These are phyloP conservation scores for Macaca nemestrina DNA, from an alignment of 2,113 vertebrate genomes.

Conservation along the genomic window DNA sequence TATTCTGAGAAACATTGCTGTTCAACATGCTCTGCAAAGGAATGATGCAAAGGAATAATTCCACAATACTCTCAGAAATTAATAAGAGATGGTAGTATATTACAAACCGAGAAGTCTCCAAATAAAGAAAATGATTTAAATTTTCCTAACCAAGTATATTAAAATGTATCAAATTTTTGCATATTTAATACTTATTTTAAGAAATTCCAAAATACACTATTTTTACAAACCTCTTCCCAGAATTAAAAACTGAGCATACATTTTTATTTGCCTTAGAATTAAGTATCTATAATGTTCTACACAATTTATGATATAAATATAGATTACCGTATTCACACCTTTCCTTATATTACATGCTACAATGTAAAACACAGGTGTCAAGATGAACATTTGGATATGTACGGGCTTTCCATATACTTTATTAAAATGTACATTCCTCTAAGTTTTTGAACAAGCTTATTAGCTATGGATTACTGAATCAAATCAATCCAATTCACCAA, in stretches of 20 bases:
- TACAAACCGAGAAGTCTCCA: background rate
- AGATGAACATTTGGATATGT: background rate
- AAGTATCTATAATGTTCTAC: background rate
- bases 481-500: background rate
- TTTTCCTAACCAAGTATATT: background rate
- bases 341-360: background rate
- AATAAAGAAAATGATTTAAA: background rate
- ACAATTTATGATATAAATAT: background rate
- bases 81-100: background rate
- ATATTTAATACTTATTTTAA: background rate
- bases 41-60: background rate
- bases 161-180: background rate
- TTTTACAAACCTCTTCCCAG: background rate
- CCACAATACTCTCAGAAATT: background rate
- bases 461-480: background rate
- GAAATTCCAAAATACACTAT: background rate
- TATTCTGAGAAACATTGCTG: background rate
- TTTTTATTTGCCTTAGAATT: background rate
- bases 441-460: background rate
- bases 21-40: background rate
- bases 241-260: background rate
- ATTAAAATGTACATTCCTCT: background rate
- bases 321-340: background rate
- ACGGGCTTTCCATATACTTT: background rate
- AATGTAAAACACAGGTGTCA: background rate